phyloP scores from a whole-genome alignment of 1,140 invertebrate species.

The Mactra quadrangularis region DNA sequence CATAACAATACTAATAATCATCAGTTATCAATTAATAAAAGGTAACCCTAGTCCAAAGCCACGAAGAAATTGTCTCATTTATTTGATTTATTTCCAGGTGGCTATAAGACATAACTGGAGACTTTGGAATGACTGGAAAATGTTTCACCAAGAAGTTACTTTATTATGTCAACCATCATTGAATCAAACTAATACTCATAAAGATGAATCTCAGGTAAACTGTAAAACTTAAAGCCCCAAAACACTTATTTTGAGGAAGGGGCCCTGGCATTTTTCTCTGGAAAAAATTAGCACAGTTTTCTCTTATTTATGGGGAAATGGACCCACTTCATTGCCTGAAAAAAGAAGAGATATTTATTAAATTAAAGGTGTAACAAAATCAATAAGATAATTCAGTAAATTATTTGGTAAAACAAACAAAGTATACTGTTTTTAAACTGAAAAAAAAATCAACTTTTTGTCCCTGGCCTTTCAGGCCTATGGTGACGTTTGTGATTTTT shows the following conservation, averaged over 20 bases:
- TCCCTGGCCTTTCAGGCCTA: too few relatives aligned
- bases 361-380: too few relatives aligned
- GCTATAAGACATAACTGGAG: constrained; percentile 4
- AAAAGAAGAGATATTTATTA: background rate
- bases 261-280: background rate
- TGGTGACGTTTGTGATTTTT: too few relatives aligned
- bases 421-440: too few relatives aligned
- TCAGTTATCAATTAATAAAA: too few relatives aligned
- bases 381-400: too few relatives aligned
- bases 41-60: too few relatives aligned
- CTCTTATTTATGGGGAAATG: background rate
- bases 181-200: background rate
- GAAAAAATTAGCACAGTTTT: background rate
- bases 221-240: too few relatives aligned
- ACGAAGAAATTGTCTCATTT: too few relatives aligned
- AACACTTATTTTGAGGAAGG: background rate
- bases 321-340: background rate
- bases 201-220: background rate
- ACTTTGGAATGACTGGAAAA: constrained; percentile 35
- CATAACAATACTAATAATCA: too few relatives aligned
- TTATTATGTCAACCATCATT: constrained; percentile 5
- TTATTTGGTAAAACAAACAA: too few relatives aligned
- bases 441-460: too few relatives aligned
- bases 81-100: constrained; percentile 16
- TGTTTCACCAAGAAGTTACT: constrained; percentile 48